These are phyloP conservation scores for Lottia gigantea DNA, from an alignment of 2,888 invertebrate genomes.

Conservation along the genomic window DNA sequence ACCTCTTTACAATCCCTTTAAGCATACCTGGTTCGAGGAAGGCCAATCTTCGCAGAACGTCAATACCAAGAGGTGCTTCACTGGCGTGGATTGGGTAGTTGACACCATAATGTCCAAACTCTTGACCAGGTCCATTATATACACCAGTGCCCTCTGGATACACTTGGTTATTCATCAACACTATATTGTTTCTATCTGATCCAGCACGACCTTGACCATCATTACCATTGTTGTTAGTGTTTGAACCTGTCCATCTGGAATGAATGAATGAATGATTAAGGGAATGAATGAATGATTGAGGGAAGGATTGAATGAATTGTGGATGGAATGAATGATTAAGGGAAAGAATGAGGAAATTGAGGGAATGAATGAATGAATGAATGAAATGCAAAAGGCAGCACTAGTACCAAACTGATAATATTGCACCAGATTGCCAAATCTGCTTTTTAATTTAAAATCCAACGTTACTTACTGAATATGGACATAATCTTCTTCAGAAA, in stretches of 20 bases:
- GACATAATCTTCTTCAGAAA: slow-evolving; percentile 51
- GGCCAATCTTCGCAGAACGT: slow-evolving; percentile 39
- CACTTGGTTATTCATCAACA: slow-evolving; percentile 49
- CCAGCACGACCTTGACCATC: slow-evolving; percentile 66
- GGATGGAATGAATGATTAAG: no score
- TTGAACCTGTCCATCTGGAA: slow-evolving; percentile 67
- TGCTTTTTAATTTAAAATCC: no score
- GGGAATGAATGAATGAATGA: no score
- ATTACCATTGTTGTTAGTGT: slow-evolving; percentile 65
- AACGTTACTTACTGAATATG: slow-evolving; percentile 65
- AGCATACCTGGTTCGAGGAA: slow-evolving; percentile 52
- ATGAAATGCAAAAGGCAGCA: no score
- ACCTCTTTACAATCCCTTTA: no score
- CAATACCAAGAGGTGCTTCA: slow-evolving; percentile 32
- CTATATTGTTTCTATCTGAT: slow-evolving; percentile 65
- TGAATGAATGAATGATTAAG: no score
- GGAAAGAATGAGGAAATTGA: no score
- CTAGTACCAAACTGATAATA: no score
- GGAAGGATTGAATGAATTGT: no score
- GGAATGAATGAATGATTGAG: no score
- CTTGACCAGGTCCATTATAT: slow-evolving; percentile 39
- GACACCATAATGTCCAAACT: slow-evolving; percentile 62
- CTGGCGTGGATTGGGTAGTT: slow-evolving; percentile 57
- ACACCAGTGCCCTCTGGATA: slow-evolving; percentile 55
- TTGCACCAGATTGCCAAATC: no score